Evolutionary conservation across 2,113 vertebrate genomes (phyloP), one percentile per base, ranked within the genome.

Genomic region (Campylorhamphus procurvoides): DNA sequence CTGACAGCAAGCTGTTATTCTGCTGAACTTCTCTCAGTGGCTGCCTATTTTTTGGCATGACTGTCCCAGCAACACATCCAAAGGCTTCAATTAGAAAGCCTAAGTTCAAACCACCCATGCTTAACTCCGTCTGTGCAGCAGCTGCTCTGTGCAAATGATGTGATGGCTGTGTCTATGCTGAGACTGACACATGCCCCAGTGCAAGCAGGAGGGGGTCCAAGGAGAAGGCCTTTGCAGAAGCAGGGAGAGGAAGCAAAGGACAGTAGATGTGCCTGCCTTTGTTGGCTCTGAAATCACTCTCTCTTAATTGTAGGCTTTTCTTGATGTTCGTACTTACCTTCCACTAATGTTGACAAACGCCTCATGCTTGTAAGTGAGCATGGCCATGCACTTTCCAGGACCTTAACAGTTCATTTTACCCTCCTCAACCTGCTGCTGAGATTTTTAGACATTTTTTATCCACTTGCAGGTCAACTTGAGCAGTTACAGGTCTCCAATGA

Each of bases 401-500:
- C 47, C 42, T 86, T 10, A 62, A n/a, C 55, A 77, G 64, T 81
- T 71, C 29, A 27, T 92, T 89, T 92, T 39, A 84, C 71, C 47
- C 42, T 71, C 12, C 18, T 73, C 69, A 75, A 39, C 47, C 27
- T 50, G 55, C 50, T 91, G 55, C 33, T 77, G 47, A 49, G 66
- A 77, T 59, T 84, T 87, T 84, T 55, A 67, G 81, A 44, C 13
- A 46, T 94, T 78, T 92, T 93, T 95, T 80, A 84, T 71, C 47
- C 55, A 13, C 55, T 71, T 93, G 37, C 14, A 6, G 3, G n/a
- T 52, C 50, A 74, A 29, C 73, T 59, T 55, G 33, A 81, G 37
- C 52, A 75, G 73, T 74, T 73, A 81, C 27, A 66, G 55, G 50
- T 87, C 89, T 75, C 69, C 52, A 71, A 1, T 0, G 0, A 35